A percentile compares a stretch with the other conserved stretches of the same genome.
phyloP scores from a whole-genome alignment of 1,140 invertebrate species.

The Monochamus saltuarius region DNA sequence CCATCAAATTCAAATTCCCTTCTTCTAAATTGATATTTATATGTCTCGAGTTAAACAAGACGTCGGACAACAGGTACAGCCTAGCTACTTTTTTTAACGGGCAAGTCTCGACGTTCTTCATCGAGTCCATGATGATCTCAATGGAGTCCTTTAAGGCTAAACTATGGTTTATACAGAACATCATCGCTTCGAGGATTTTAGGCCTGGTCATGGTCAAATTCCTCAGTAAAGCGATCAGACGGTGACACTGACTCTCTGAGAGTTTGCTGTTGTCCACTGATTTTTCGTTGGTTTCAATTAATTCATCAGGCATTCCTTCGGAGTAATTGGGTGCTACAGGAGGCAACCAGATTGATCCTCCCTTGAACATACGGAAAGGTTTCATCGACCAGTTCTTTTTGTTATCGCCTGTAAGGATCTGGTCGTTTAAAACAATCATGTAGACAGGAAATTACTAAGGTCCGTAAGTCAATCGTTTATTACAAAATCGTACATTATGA shows the following conservation, averaged over 20 bases:
- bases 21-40: conserved; percentile 1
- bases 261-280: conserved; percentile 49
- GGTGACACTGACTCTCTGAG: conserved; percentile 61
- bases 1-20: not conserved
- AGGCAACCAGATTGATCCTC: conserved; percentile 92
- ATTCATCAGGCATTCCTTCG: conserved; percentile 82
- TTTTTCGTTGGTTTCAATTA: conserved; percentile 62
- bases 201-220: conserved; percentile 79
- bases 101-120: conserved; percentile 78
- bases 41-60: conserved; percentile 89
- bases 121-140: conserved; percentile 80
- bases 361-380: conserved; percentile 95
- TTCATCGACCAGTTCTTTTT: conserved; percentile 87
- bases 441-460: no score
- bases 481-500: no score
- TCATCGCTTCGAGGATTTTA: conserved; percentile 91
- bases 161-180: conserved; percentile 96
- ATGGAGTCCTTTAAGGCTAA: conserved; percentile 95
- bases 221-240: conserved; percentile 88
- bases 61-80: conserved; percentile 93
- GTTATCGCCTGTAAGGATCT: conserved; percentile 83
- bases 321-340: conserved; percentile 90
- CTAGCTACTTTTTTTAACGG: conserved; percentile 89
- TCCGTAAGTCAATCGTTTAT: no score
- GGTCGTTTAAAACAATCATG: no score